Base-by-base conservation (phyloP, 2,113 vertebrate species). In the Thinocorus orbignyianus region DNA sequence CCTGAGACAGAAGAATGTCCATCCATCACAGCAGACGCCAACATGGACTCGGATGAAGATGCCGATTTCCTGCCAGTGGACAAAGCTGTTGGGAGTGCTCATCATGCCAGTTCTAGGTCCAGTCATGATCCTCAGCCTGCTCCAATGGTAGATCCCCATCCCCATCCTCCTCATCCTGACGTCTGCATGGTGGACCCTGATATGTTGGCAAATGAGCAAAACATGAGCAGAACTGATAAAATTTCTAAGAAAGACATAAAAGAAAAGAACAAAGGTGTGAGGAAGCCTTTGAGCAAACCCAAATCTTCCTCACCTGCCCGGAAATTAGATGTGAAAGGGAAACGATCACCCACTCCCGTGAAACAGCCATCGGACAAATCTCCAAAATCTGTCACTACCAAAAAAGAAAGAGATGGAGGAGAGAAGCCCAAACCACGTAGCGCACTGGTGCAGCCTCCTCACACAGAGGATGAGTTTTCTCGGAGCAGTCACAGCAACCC, bases 151-250 rank as follows among this genome's bases (percentile, higher is more conserved):
- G 99, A 99, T 93, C 99, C 99, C 6, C 98, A 85, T 60, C 99
- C 99, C 33, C 94, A 98, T 22, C 98, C 98, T 58, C 99, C 99
- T 60, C 98, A 97, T 72, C 99, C 99, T 39, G 99, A 99, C 18
- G 99, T 99, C 77, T 99, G 99, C 97, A 99, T 99, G 99, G 99
- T 99, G 70, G 99, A 99, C 92, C 99, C 99, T 0, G 99, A 99
- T 72, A 91, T 98, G 62, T 96, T 99, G 84, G 97, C 98, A 48
- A 98, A 98, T 70, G 99, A 99, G 39, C 98, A 98, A 91, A 97
- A 93, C 88, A 37, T 97, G 73, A 97, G 90, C 85, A 98, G 98
- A 95, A 98, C 98, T 78, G 99, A 99, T 57, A 99, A 98, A 97
- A 96, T 98, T 22, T 92, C 98, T n/a, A 99, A 99, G 95, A 99